Evolutionary conservation across 2,797 vertebrate species (phyloP).

Genomic region (Echiichthys vipera): DNA sequence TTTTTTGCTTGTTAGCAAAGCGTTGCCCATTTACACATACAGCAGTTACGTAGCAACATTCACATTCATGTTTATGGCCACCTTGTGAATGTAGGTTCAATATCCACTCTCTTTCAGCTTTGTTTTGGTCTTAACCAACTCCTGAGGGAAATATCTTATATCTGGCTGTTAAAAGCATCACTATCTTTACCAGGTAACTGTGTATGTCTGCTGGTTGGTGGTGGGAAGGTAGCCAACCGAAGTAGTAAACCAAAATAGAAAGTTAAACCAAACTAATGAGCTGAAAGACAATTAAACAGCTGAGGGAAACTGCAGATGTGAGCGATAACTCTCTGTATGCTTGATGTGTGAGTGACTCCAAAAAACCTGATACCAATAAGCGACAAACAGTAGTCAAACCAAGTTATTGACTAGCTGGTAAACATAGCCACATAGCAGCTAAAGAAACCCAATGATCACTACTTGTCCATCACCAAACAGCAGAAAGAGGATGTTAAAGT

Average conservation of each 20-base stretch:
- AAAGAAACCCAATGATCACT: background rate
- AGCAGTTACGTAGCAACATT: background rate
- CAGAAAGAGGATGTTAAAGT: background rate
- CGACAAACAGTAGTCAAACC: background rate
- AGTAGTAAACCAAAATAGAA: background rate
- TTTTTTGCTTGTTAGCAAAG: background rate
- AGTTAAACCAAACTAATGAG: background rate
- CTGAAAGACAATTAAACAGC: background rate
- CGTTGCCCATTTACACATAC: background rate
- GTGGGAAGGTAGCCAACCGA: background rate
- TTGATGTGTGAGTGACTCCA: background rate
- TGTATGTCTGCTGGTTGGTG: background rate
- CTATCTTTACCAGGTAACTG: too few species aligned
- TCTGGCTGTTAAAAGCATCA: background rate
- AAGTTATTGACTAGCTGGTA: background rate
- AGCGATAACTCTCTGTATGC: background rate
- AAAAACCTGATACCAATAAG: background rate
- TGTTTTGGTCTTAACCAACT: conserved; percentile 3
- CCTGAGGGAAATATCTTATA: background rate
- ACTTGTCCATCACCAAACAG: background rate
- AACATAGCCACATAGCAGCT: too few species aligned
- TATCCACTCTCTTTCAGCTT: background rate
- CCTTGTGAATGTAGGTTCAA: background rate
- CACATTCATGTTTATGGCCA: background rate
- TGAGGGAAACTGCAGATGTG: background rate